Evolutionary conservation across 2,888 invertebrate species (phyloP).

Genomic region (Liposcelis brunnea): DNA sequence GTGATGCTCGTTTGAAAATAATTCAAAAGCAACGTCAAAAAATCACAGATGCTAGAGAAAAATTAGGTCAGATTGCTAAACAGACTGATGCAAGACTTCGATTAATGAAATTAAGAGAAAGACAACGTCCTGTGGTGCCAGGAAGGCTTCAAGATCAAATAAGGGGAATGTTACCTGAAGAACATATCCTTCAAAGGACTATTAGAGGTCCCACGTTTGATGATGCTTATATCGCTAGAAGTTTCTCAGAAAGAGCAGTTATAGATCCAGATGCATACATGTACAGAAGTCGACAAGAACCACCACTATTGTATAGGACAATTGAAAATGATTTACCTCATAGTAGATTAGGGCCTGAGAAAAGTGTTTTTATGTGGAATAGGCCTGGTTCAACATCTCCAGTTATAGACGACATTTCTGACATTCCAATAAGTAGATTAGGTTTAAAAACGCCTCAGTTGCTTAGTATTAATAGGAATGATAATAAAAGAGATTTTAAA

Average conservation of each 20-base stretch:
- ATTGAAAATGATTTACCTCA: constrained; percentile 6
- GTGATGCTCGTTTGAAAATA: constrained; percentile 62
- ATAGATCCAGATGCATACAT: too few relatives aligned
- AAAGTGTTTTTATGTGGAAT: not conserved
- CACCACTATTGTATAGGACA: not conserved
- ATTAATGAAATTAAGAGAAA: constrained; percentile 43
- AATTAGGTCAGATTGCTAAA: constrained; percentile 56
- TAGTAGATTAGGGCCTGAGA: not conserved
- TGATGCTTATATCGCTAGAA: too few relatives aligned
- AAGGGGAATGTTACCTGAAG: constrained; percentile 22
- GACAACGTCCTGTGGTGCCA: constrained; percentile 11
- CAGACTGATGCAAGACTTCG: constrained; percentile 55
- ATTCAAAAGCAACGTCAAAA: constrained; percentile 59
- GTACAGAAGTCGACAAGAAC: too few relatives aligned
- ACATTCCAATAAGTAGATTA: too few relatives aligned
- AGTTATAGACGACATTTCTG: too few relatives aligned
- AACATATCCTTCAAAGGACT: constrained; percentile 12
- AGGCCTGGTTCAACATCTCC: not conserved
- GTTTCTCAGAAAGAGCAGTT: too few relatives aligned
- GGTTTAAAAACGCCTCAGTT: not conserved
- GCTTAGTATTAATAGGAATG: constrained; percentile 1
- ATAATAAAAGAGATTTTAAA: too few relatives aligned
- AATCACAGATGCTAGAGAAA: constrained; percentile 64
- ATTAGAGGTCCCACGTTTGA: constrained; percentile 4
- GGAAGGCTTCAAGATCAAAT: too few relatives aligned